Base-by-base conservation (phyloP, 1,140 invertebrate genomes). In the Mercenaria mercenaria region DNA sequence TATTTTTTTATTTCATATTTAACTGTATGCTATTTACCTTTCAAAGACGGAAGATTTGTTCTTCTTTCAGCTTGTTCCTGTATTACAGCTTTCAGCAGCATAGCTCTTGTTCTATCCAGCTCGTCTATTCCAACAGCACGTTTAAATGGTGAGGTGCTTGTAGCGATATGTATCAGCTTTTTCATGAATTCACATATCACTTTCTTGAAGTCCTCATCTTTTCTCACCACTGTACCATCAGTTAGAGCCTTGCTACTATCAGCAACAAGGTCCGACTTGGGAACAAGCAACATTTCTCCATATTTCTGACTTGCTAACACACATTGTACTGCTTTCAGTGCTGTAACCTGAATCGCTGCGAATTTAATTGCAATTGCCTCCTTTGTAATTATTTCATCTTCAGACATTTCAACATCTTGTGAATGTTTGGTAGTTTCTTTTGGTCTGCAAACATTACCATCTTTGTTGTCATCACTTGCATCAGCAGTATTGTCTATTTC, bases 201-300 rank as follows among this genome's bases (percentile, higher is more conserved):
- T 37, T 86, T 64, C 39, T 95, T 94, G 79, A 96, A 91, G 43
- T 95, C 94, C 67, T 94, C 93, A 91, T 96, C 94, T 82, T 95
- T 96, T 18, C 96, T 96, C 2, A 97, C 95, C 0, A 97, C 91
- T 13, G 94, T 92, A 4, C 94, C 94, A 85, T 95, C 94, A 20
- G 89, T 64, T 88, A 93, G 74, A 59, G 92, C 90, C 88, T 93
- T 94, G 83, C 82, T 95, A 83, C 76, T 93, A 43, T 93, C 93
- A 91, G 91, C 93, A 85, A 91, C 69, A 0, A 92, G 74, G 64
- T 93, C 92, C 3, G 92, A 91, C 61, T 96, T 96, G 0, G 96
- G 96, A 23, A 97, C 96, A 8, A 97, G 93, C 61, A 97, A 94
- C 91, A 97, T 94, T 92, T 97, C 97, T 3, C 95, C 96, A 95